These are phyloP conservation scores for Ctenoplectra terminalis DNA, from an alignment of 1,140 invertebrate genomes.

Conservation along the genomic window DNA sequence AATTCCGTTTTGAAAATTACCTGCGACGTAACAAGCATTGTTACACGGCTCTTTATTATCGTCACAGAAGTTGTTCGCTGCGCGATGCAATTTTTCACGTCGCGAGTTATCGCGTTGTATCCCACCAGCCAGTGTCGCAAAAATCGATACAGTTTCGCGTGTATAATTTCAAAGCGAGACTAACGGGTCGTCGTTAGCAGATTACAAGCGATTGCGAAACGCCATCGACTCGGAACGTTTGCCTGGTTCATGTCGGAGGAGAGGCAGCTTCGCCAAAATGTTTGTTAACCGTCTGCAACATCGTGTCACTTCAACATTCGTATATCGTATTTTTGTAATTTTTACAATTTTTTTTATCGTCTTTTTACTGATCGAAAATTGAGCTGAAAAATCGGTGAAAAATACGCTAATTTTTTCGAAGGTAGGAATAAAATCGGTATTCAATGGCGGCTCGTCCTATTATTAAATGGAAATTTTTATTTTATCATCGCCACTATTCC, in stretches of 20 bases:
- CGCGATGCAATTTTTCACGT: neutral
- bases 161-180: constrained; percentile 13
- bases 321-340: no score
- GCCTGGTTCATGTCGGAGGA: neutral
- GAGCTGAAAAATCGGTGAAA: no score
- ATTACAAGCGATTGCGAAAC: constrained; percentile 1
- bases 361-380: no score
- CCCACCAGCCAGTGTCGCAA: neutral
- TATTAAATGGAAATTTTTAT: no score
- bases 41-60: neutral
- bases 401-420: no score
- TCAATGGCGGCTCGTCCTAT: no score
- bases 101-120: neutral
- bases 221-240: neutral
- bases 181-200: neutral
- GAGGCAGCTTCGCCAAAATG: neutral
- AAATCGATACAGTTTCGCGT: neutral
- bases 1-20: neutral
- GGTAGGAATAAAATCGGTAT: no score
- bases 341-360: no score
- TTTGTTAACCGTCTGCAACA: constrained; percentile 22
- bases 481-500: no score
- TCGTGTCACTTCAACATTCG: no score
- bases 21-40: neutral
- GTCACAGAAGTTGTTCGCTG: neutral